Conservation (phyloP, 2,113 vertebrate genomes). For the Semicossyphus pulcher region DNA sequence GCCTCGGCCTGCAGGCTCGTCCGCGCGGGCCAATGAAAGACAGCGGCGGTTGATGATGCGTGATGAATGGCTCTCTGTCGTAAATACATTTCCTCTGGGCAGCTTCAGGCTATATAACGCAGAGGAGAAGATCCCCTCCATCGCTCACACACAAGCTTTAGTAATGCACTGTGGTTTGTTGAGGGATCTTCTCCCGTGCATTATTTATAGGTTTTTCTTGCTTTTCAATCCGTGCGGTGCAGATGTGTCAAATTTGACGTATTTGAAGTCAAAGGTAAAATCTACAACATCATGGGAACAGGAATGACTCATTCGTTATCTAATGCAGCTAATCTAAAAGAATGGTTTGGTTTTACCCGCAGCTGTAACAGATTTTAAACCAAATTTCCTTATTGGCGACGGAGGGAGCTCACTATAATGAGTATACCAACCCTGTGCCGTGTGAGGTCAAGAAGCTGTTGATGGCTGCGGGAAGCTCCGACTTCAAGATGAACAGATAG, state of each 20-base stretch:
- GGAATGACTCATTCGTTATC: constrained; percentile 49
- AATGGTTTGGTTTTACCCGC: constrained; percentile 33
- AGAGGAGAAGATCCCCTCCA: neutral
- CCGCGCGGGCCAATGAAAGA: constrained; percentile 57
- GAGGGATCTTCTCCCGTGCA: constrained; percentile 27
- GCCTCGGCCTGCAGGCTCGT: constrained; percentile 45
- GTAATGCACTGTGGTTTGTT: constrained; percentile 36
- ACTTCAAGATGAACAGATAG: constrained; percentile 95
- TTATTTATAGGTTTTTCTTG: constrained; percentile 33
- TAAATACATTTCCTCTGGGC: constrained; percentile 62
- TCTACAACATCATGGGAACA: constrained; percentile 47
- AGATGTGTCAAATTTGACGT: constrained; percentile 51
- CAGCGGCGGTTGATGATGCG: constrained; percentile 46
- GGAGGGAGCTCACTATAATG: neutral
- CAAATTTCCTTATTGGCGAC: constrained; percentile 10
- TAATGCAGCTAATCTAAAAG: constrained; percentile 32
- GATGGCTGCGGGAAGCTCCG: constrained; percentile 92
- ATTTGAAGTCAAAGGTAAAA: constrained; percentile 41
- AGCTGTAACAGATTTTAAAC: constrained; percentile 31
- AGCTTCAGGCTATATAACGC: constrained; percentile 29
- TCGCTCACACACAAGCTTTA: constrained; percentile 33
- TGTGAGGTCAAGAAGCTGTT: constrained; percentile 83
- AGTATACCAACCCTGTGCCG: constrained; percentile 84
- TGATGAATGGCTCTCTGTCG: constrained; percentile 59
- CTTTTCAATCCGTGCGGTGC: constrained; percentile 38